Percentiles rank a stretch among this genome's conserved stretches.
phyloP scores from a whole-genome alignment of 2,888 invertebrate species.

The Chalcis sispes region DNA sequence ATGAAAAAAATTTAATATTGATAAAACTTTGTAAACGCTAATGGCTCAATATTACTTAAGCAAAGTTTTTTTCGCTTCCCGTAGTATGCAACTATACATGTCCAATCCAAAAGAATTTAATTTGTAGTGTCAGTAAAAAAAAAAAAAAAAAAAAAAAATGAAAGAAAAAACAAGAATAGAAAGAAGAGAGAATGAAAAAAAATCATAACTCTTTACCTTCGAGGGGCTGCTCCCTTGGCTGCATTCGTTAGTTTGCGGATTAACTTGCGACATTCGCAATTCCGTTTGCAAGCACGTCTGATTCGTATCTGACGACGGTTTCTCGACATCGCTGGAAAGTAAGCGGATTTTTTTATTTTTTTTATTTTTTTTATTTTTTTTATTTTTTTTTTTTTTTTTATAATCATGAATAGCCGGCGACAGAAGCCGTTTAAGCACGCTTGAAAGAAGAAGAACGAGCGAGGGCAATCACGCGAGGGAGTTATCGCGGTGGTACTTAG shows the following conservation, averaged over 20 bases:
- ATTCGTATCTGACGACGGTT: conserved; percentile 5
- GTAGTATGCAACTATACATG: too few relatives aligned
- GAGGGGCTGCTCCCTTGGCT: conserved; percentile 9
- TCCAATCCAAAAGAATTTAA: too few relatives aligned
- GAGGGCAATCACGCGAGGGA: neutral
- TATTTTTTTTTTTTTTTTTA: too few relatives aligned
- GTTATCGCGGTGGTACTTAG: neutral
- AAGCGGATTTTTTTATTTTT: too few relatives aligned
- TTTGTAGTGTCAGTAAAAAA: too few relatives aligned
- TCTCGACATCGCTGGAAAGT: conserved; percentile 33
- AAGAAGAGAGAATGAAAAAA: neutral
- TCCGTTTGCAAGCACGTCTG: conserved; percentile 37
- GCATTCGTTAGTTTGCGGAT: neutral
- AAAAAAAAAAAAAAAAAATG: too few relatives aligned
- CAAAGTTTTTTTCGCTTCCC: too few relatives aligned
- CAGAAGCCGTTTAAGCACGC: neutral
- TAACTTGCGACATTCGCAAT: conserved; percentile 34
- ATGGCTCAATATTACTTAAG: too few relatives aligned
- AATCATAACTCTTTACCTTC: conserved; percentile 42
- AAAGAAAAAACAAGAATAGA: too few relatives aligned
- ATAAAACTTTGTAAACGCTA: too few relatives aligned
- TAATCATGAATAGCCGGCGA: neutral
- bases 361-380: too few relatives aligned
- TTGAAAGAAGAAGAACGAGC: neutral
- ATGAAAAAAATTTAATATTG: too few relatives aligned